A percentile compares a stretch with the other conserved stretches of the same genome.
These are phyloP conservation scores for Brassicogethes aeneus DNA, from an alignment of 2,888 invertebrate genomes.

Conservation along the genomic window DNA sequence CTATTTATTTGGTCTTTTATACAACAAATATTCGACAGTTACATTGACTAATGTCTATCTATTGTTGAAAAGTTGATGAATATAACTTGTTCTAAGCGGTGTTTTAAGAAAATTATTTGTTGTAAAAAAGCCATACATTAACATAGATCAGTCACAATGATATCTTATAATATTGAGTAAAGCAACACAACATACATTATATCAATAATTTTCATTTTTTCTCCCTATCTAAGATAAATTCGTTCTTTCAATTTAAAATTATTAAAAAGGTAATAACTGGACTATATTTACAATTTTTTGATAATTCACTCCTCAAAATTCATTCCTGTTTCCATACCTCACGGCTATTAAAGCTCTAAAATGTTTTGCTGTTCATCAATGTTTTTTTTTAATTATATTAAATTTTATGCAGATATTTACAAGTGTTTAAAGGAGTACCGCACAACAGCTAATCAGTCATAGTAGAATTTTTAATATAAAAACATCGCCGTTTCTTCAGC, in stretches of 20 bases:
- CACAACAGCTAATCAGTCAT: constrained; percentile 31
- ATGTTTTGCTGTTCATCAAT: constrained; percentile 4
- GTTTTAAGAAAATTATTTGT: constrained; percentile 9
- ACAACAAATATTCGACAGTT: constrained; percentile 17
- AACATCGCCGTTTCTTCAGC: constrained; percentile 19
- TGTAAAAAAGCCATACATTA: constrained; percentile 23
- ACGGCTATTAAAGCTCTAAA: constrained; percentile 20
- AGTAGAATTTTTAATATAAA: constrained; percentile 21
- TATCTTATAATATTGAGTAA: constrained; percentile 35
- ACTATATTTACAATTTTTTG: constrained; percentile 42
- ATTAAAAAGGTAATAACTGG: constrained; percentile 44
- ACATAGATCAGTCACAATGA: constrained; percentile 41
- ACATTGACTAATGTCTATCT: too few relatives aligned
- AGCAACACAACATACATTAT: constrained; percentile 42
- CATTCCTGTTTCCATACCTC: not conserved
- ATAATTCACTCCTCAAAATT: constrained; percentile 22
- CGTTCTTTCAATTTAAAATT: constrained; percentile 43
- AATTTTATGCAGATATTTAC: constrained; percentile 32
- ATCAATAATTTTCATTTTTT: constrained; percentile 34
- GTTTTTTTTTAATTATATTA: constrained; percentile 10
- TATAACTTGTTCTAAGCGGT: too few relatives aligned
- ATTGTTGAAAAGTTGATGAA: too few relatives aligned
- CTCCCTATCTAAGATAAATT: constrained; percentile 44
- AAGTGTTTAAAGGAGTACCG: constrained; percentile 21
- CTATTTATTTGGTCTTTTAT: constrained; percentile 17